Conservation (phyloP, 2,888 invertebrate species). For the Graphium colonna region DNA sequence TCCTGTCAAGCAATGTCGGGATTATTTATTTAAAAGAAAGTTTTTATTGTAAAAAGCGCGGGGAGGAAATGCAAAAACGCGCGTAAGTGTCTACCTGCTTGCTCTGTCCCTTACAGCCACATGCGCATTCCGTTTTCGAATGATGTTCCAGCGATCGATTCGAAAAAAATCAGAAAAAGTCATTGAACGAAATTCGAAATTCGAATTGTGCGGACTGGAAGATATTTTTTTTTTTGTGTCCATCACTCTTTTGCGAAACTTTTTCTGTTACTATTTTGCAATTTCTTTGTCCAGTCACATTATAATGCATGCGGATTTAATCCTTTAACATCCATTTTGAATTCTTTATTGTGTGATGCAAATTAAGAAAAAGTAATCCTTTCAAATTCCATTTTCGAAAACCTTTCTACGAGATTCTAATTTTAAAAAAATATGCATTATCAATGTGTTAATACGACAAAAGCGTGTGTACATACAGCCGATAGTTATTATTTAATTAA, state of each 20-base stretch:
- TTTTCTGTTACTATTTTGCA: conserved; percentile 24
- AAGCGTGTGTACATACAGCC: conserved; percentile 16
- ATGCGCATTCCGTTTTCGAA: conserved; percentile 70
- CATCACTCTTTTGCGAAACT: background rate
- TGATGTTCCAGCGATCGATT: conserved; percentile 55
- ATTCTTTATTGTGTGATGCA: too few relatives aligned
- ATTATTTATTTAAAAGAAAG: conserved; percentile 80
- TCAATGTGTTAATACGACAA: conserved; percentile 26
- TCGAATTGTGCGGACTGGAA: conserved; percentile 29
- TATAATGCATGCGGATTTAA: conserved; percentile 44
- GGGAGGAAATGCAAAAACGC: conserved; percentile 79
- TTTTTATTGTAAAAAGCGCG: conserved; percentile 77
- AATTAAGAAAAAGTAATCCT: conserved; percentile 33
- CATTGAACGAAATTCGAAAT: conserved; percentile 34
- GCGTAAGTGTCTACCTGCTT: conserved; percentile 59
- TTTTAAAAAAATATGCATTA: conserved; percentile 26
- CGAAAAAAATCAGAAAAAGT: conserved; percentile 60
- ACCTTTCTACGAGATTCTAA: background rate
- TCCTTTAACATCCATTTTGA: conserved; percentile 48
- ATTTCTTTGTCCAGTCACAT: conserved; percentile 50
- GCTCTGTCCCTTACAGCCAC: conserved; percentile 72
- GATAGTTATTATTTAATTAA: conserved; percentile 30
- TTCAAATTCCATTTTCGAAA: conserved; percentile 7
- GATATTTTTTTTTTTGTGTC: conserved; percentile 44
- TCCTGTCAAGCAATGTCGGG: conserved; percentile 72